A percentile compares a stretch with the other conserved stretches of the same genome.
Evolutionary conservation across 2,113 vertebrate species (phyloP).

Genomic region (Thomomys bottae): DNA sequence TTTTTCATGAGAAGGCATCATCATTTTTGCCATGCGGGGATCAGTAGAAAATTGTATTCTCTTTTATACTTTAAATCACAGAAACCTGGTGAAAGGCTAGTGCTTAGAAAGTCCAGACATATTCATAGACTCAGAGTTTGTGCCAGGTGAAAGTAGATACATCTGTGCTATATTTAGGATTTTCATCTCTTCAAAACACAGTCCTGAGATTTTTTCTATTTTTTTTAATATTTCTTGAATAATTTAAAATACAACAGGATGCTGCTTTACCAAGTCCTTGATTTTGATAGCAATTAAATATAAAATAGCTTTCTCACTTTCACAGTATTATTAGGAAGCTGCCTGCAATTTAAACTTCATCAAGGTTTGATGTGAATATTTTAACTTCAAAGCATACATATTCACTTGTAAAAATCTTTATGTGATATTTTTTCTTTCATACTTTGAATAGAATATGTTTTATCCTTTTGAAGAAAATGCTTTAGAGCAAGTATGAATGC

Average conservation of each 20-base stretch:
- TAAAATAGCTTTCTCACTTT: slow-evolving; percentile 71
- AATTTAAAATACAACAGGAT: slow-evolving; percentile 52
- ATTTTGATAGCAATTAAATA: slow-evolving; percentile 74
- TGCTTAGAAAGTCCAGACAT: background rate
- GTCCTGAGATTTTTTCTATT: slow-evolving; percentile 23
- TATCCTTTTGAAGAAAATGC: slow-evolving; percentile 56
- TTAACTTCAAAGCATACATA: slow-evolving; percentile 72
- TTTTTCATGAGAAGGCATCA: background rate
- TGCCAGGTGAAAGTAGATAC: background rate
- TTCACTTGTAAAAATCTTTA: slow-evolving; percentile 63
- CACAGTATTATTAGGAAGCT: slow-evolving; percentile 57
- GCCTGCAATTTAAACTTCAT: slow-evolving; percentile 67
- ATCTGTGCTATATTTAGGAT: background rate
- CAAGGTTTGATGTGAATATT: slow-evolving; percentile 63
- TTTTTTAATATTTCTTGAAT: slow-evolving; percentile 63
- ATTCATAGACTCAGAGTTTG: background rate
- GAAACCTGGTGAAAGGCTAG: background rate
- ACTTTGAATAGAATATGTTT: slow-evolving; percentile 35
- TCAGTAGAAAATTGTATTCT: background rate
- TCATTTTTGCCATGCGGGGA: background rate
- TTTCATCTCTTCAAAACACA: slow-evolving; percentile 19
- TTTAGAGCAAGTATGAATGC: slow-evolving; percentile 48
- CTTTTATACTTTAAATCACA: background rate
- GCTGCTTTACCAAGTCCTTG: slow-evolving; percentile 39
- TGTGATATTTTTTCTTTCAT: slow-evolving; percentile 42